Evolutionary conservation across 2,888 invertebrate genomes (phyloP).

Genomic region (Napeogenes sylphis): DNA sequence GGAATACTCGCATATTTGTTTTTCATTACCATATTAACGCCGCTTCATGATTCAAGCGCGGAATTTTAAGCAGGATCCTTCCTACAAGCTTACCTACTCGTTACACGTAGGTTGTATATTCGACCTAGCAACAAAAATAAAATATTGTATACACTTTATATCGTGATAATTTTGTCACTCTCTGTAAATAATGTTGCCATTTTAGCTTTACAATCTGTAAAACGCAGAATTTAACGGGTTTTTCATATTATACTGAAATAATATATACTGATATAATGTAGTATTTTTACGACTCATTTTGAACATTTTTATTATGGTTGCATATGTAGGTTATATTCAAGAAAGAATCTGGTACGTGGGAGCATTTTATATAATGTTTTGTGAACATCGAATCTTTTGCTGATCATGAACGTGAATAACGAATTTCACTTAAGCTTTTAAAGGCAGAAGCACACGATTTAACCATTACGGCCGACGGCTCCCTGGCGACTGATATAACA

Average conservation of each 20-base stretch:
- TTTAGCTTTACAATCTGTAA: too few species aligned
- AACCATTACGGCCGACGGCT: constrained; percentile 3
- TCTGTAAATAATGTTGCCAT: too few species aligned
- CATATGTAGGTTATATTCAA: too few species aligned
- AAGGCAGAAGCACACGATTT: neutral
- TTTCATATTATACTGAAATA: too few species aligned
- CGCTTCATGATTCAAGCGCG: constrained; percentile 11
- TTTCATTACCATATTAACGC: constrained; percentile 19
- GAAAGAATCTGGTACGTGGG: too few species aligned
- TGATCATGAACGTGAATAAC: neutral
- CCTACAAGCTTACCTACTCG: constrained; percentile 2
- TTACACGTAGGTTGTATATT: constrained; percentile 4
- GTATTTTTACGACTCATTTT: too few species aligned
- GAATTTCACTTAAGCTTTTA: constrained; percentile 3
- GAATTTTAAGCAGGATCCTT: constrained; percentile 16
- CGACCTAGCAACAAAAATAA: constrained; percentile 5
- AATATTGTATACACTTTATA: neutral
- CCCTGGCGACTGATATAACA: constrained; percentile 1
- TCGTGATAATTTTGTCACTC: too few species aligned
- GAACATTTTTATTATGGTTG: too few species aligned
- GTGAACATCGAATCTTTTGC: neutral
- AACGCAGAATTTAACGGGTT: too few species aligned
- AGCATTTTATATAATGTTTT: too few species aligned
- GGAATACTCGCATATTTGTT: constrained; percentile 6
- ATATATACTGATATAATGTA: too few species aligned